phyloP scores from a whole-genome alignment of 2,797 vertebrate species.

The Acipenser oxyrinchus region DNA sequence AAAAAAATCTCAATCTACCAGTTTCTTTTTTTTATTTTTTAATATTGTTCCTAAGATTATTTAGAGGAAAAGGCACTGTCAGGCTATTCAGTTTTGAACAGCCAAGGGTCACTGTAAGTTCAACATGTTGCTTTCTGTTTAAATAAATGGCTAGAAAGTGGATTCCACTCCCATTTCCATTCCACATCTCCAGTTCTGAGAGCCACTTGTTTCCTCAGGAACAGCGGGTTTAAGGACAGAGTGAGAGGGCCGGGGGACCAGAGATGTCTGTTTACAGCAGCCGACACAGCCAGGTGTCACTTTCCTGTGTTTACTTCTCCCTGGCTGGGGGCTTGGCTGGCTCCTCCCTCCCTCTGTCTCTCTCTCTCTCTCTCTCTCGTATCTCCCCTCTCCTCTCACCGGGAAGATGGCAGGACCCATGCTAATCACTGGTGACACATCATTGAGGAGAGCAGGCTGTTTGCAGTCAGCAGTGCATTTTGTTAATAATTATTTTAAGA shows the following conservation, averaged over 20 bases:
- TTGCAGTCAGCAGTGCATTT: constrained; percentile 98
- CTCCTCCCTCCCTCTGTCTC: constrained; percentile 34
- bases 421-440: constrained; percentile 96
- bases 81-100: too few relatives aligned
- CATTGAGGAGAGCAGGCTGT: constrained; percentile 96
- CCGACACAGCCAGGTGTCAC: constrained; percentile 40
- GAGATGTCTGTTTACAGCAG: constrained; percentile 37
- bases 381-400: constrained; percentile 23
- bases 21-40: too few relatives aligned
- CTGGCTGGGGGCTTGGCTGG: constrained; percentile 16
- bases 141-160: constrained; percentile 24
- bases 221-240: not conserved
- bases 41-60: too few relatives aligned
- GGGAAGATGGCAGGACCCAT: constrained; percentile 55
- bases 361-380: constrained; percentile 27
- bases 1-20: too few relatives aligned
- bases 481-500: constrained; percentile 99
- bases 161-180: constrained; percentile 15
- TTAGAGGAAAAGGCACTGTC: too few relatives aligned
- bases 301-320: constrained; percentile 30
- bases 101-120: not conserved
- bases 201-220: constrained; percentile 17
- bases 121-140: constrained; percentile 36
- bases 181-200: constrained; percentile 19
- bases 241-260: constrained; percentile 11